Conservation (phyloP, 2,797 vertebrate genomes). For the Microctenopoma lineatum region DNA sequence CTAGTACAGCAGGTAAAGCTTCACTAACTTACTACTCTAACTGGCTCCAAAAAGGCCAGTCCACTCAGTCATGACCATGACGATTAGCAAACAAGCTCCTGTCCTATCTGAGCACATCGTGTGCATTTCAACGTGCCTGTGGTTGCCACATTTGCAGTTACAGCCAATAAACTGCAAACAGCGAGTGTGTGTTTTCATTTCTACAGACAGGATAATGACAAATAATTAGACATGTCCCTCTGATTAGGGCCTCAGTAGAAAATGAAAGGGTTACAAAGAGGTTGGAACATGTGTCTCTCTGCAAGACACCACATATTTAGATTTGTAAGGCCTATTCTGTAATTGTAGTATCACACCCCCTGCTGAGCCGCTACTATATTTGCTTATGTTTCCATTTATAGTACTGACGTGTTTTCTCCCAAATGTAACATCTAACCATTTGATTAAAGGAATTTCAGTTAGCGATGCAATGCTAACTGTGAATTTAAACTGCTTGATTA, state of each 20-base stretch:
- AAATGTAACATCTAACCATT: slow-evolving; percentile 26
- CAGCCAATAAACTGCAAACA: background rate
- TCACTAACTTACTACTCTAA: background rate
- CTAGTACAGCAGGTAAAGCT: too few relatives aligned
- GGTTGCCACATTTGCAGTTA: slow-evolving; percentile 11
- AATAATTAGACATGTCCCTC: slow-evolving; percentile 59
- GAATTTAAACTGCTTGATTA: slow-evolving; percentile 45
- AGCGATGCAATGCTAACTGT: slow-evolving; percentile 26
- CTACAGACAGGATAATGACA: slow-evolving; percentile 62
- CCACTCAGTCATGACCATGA: slow-evolving; percentile 25
- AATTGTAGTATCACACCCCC: slow-evolving; percentile 35
- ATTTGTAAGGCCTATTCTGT: slow-evolving; percentile 27
- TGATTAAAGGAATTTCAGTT: slow-evolving; percentile 38
- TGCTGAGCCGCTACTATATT: slow-evolving; percentile 24
- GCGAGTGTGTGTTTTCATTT: slow-evolving; percentile 49
- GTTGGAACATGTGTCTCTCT: slow-evolving; percentile 25
- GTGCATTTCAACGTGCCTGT: slow-evolving; percentile 3
- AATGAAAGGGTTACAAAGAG: slow-evolving; percentile 54
- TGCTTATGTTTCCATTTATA: slow-evolving; percentile 30
- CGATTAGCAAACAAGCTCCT: slow-evolving; percentile 6
- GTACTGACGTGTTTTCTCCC: slow-evolving; percentile 11
- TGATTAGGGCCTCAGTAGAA: slow-evolving; percentile 61
- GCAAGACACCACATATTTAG: slow-evolving; percentile 30
- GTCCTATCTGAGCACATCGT: slow-evolving; percentile 3
- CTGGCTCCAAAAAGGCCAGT: slow-evolving; percentile 28